Evolutionary conservation across 2,888 invertebrate species (phyloP).

Genomic region (Scotopteryx bipunctaria): DNA sequence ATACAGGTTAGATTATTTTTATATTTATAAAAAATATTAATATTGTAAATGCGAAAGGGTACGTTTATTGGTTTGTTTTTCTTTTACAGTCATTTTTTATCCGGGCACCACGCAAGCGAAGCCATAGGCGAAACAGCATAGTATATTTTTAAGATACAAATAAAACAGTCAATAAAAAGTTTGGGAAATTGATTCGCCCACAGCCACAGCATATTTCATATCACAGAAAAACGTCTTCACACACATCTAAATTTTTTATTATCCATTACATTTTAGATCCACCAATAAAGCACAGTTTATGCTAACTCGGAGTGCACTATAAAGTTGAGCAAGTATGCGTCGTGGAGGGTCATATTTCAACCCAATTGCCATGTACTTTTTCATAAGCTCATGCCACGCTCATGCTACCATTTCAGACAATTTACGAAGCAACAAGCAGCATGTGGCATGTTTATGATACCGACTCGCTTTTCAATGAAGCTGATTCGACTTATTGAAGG

Average conservation of each 20-base stretch:
- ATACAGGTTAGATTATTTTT: too few species aligned
- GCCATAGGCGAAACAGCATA: too few species aligned
- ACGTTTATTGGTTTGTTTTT: too few species aligned
- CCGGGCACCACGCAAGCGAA: too few species aligned
- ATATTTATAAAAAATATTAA: too few species aligned
- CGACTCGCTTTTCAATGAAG: conserved; percentile 41
- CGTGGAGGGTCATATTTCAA: conserved; percentile 31
- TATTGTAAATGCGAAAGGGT: too few species aligned
- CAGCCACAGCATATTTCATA: not conserved
- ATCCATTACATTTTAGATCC: conserved; percentile 3
- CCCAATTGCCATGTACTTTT: conserved; percentile 47
- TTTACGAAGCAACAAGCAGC: conserved; percentile 49
- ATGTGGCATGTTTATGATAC: conserved; percentile 52
- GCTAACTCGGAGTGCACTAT: conserved; percentile 13
- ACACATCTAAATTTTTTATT: conserved; percentile 3
- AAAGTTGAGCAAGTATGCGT: conserved; percentile 27
- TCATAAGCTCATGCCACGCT: conserved; percentile 47
- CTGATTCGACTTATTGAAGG: conserved; percentile 34
- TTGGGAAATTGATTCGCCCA: too few species aligned
- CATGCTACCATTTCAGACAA: conserved; percentile 49
- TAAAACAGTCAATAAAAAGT: too few species aligned
- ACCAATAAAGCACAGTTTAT: conserved; percentile 21
- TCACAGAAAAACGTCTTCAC: not conserved
- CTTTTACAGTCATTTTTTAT: too few species aligned
- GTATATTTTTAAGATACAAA: too few species aligned